Evolutionary conservation across 2,888 invertebrate genomes (phyloP), one percentile per base, ranked within the genome.

Genomic region (Lymantria monacha): DNA sequence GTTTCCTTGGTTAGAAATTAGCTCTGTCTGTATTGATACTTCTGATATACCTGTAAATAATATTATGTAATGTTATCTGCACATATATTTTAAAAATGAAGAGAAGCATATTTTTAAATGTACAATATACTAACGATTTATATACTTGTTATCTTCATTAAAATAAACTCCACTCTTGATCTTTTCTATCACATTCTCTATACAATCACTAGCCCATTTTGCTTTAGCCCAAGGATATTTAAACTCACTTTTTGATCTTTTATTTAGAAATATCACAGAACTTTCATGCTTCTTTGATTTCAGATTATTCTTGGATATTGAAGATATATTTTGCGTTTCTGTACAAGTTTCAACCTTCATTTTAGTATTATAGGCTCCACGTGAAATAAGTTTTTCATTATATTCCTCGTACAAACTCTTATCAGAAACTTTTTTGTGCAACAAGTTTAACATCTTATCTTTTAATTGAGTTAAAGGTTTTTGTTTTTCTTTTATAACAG

Each of bases 151-250:
- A 48, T 81, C 82, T 44, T 76, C 71, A 48, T 59, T 81, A 50
- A 82, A 88, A 68, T 89, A 89, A 48, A 76, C 74, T 42, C 90
- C 90, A 55, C 57, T 74, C 45, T 74, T 79, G 22, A 90, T 75
- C 56, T 87, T 88, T 50, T 66, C 81, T 38, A 89, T 83, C 12
- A 90, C 78, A 51, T 77, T 86, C n/a, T 90, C 90, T 46, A 89
- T 81, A 45, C 86, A 82, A 44, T 87, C 85, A 61, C 79, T 87
- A 0, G 83, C 79, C 79, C 82, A 76, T 61, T 78, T 87, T 9
- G 74, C 72, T 70, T 81, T 87, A 10, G 78, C 63, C 80, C 83
- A 80, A 11, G 76, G 71, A 49, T 72, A 65, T 13, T 57, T 49
- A 55, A 40, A 12, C 7, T n/a, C 42, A 38, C 14, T 38, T 2